Conservation (phyloP, 1,140 invertebrate species). For the Nixonia krombeini region DNA sequence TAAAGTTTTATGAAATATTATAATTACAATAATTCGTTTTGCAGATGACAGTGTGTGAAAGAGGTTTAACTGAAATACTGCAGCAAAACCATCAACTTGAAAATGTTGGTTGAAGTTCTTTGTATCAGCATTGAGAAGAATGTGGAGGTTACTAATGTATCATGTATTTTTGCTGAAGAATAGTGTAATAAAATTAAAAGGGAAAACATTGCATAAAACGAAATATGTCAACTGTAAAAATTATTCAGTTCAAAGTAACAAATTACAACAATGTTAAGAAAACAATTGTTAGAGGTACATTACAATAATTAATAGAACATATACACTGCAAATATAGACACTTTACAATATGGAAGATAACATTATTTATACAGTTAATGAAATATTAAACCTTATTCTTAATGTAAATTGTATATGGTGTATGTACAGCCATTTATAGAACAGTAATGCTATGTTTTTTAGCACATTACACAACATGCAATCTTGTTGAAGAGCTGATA, state of each 20-base stretch:
- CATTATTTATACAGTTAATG: not conserved
- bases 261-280: not conserved
- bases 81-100: not conserved
- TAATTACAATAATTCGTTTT: no score
- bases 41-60: slow-evolving; percentile 62
- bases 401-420: not conserved
- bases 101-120: not conserved
- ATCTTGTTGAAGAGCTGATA: not conserved
- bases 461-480: no score
- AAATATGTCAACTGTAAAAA: not conserved
- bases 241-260: not conserved
- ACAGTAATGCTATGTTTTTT: not conserved
- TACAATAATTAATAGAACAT: not conserved
- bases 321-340: not conserved
- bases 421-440: not conserved
- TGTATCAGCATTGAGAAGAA: not conserved
- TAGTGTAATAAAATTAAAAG: no score
- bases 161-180: not conserved
- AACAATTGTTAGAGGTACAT: not conserved
- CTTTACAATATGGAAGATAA: not conserved
- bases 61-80: not conserved
- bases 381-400: not conserved
- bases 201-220: not conserved
- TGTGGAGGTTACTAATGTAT: not conserved
- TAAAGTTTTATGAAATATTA: no score